A percentile compares a stretch with the other conserved stretches of the same genome.
Evolutionary conservation across 2,113 vertebrate genomes (phyloP).

Genomic region (Otus sunia): DNA sequence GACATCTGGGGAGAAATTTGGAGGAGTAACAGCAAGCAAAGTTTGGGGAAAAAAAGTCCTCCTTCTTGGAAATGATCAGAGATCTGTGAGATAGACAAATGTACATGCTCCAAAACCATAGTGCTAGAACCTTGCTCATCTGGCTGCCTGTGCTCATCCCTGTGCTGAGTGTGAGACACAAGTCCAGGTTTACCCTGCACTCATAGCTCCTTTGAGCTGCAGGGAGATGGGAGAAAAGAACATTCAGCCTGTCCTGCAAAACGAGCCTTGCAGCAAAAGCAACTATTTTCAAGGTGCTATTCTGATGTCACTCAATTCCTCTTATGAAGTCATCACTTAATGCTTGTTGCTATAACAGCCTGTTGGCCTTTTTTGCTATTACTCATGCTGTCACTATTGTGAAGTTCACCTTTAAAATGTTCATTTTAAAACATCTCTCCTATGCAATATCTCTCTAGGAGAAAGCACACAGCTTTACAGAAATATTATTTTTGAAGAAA

Average conservation of each 20-base stretch:
- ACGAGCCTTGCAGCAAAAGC: background rate
- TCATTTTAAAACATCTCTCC: background rate
- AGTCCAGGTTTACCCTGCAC: background rate
- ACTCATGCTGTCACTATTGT: background rate
- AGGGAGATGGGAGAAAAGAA: background rate
- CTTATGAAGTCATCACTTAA: background rate
- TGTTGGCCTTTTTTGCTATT: background rate
- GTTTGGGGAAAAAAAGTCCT: background rate
- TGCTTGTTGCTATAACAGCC: constrained; percentile 29
- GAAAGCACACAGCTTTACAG: background rate
- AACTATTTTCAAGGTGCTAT: background rate
- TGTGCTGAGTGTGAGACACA: fast-evolving
- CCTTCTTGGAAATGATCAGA: background rate
- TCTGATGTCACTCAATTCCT: constrained; percentile 40
- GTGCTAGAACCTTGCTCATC: fast-evolving
- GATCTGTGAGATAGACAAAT: background rate
- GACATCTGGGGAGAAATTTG: background rate
- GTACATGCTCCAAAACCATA: background rate
- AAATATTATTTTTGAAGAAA: background rate
- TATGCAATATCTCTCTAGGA: background rate
- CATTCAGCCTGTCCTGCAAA: background rate
- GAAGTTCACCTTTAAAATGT: background rate
- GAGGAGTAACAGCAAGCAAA: background rate
- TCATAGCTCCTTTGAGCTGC: background rate
- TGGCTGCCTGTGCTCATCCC: background rate